phyloP scores from a whole-genome alignment of 2,113 vertebrate genomes.

The Canis aureus region DNA sequence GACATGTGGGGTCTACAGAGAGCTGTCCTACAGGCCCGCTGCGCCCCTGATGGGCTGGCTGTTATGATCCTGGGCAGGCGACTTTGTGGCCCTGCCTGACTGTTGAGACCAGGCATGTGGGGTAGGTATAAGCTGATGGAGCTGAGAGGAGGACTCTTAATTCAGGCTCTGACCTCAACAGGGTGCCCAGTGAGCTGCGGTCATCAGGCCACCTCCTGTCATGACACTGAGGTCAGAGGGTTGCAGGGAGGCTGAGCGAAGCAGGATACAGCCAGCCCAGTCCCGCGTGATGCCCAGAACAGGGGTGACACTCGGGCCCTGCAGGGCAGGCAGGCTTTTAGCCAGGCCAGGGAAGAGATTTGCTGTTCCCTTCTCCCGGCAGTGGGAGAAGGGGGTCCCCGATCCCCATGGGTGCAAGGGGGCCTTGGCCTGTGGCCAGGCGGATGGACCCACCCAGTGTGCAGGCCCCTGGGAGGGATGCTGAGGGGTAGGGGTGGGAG shows the following conservation, averaged over 20 bases:
- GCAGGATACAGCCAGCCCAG: accelerated
- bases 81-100: accelerated
- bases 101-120: accelerated
- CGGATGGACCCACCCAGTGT: not conserved
- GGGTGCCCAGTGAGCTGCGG: not conserved
- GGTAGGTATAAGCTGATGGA: accelerated
- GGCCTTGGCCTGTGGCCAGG: not conserved
- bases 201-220: no score
- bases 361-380: slow-evolving; percentile 31
- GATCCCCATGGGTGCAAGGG: not conserved
- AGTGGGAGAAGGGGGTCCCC: accelerated
- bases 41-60: not conserved
- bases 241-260: not conserved
- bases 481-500: accelerated
- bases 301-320: not conserved
- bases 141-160: not conserved
- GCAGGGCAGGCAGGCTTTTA: not conserved
- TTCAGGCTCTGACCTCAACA: not conserved
- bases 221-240: not conserved
- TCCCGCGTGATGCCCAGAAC: not conserved
- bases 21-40: not conserved
- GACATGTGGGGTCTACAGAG: not conserved
- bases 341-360: slow-evolving; percentile 24
- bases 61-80: not conserved
- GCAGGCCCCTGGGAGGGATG: not conserved